A percentile compares a stretch with the other conserved stretches of the same genome.
phyloP scores from a whole-genome alignment of 2,113 vertebrate genomes.

The Chelonoidis abingdonii region DNA sequence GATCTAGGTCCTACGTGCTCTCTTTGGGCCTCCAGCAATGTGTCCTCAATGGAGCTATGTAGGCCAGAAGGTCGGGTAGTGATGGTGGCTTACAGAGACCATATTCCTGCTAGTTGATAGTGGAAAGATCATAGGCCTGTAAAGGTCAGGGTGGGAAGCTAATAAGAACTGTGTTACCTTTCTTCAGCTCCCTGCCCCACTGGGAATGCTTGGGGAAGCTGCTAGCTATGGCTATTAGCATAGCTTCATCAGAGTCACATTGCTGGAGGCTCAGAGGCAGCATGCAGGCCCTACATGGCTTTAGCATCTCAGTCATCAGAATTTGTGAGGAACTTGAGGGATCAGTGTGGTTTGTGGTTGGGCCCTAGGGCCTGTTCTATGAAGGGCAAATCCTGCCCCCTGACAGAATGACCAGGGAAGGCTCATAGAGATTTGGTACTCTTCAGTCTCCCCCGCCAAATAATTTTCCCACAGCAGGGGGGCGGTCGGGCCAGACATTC shows the following conservation, averaged over 20 bases:
- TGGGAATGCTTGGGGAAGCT: neutral
- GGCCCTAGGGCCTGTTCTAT: neutral
- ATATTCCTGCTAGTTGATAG: neutral
- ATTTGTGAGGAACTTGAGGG: neutral
- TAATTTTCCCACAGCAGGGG: neutral
- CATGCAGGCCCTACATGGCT: neutral
- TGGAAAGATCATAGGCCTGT: neutral
- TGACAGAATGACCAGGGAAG: neutral
- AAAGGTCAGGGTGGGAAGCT: neutral
- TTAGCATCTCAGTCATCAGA: neutral
- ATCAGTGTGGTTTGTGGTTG: neutral
- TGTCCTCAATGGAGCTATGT: accelerated
- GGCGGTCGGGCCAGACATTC: neutral
- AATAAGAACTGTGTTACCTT: neutral
- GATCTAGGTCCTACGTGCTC: neutral
- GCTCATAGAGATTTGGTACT: neutral
- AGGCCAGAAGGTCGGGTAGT: neutral
- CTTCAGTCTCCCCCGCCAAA: neutral
- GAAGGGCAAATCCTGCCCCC: neutral
- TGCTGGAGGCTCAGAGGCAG: neutral
- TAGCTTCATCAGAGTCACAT: neutral
- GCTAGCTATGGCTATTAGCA: neutral
- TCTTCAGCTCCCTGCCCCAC: neutral
- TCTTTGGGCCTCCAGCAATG: neutral
- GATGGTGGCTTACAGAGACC: neutral